Base-by-base conservation (phyloP, 2,113 vertebrate genomes). In the Erythrocercus mccallii region DNA sequence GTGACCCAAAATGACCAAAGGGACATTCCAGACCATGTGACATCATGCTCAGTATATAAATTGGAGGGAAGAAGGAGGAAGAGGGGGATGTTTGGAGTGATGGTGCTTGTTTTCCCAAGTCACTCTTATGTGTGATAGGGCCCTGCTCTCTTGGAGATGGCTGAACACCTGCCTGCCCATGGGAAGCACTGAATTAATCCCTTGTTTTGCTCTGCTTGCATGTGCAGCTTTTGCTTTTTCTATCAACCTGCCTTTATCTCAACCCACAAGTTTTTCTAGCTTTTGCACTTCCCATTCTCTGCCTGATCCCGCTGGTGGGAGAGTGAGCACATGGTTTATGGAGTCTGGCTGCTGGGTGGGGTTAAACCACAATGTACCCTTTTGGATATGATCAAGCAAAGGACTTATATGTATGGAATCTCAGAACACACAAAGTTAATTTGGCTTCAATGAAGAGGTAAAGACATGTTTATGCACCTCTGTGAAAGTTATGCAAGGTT, bases 291-390 rank as follows among this genome's bases (percentile, higher is more conserved):
- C 15, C 20, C 9, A n/a, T 81, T 47, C 20, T 53, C 20, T 53
- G n/a, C n/a, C 45, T 2, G 1, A 3, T 65, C 15, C 44, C 1
- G 2, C 28, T n/a, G 33, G 23, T 24, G 25, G 18, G 7, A 10
- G 12, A 6, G 12, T 51, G 38, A 74, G 33, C 4, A 5, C 0
- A 0, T 5, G 20, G 15, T 19, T 44, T 2, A 0, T 12, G 38
- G 33, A 16, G 16, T 18, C 21, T 74, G 23, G 33, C 70, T 74
- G 38, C 19, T 51, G 33, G 15, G 4, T n/a, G 53, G 45, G 53
- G 20, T 89, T 17, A 40, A 76, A 54, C 23, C 65, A 87, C 3
- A 2, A 31, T 10, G 4, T 15, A 27, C 5, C 5, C 6, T 38
- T 86, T 65, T n/a, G n/a, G 40, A 18, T 51, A 38, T 27, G 25